phyloP scores from a whole-genome alignment of 2,888 invertebrate species.

The Drosophila setosimentum region DNA sequence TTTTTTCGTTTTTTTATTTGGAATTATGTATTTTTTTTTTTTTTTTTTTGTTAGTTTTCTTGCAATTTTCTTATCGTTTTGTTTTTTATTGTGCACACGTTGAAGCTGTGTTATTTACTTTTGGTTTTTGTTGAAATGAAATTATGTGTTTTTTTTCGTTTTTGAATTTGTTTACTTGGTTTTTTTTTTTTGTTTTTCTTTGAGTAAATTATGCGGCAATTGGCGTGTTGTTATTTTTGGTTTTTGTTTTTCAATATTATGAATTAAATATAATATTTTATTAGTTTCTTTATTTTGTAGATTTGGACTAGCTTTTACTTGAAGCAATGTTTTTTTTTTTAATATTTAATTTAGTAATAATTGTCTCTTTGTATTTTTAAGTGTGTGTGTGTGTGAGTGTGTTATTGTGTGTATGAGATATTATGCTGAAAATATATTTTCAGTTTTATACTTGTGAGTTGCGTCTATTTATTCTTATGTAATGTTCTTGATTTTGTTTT shows the following conservation, averaged over 20 bases:
- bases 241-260: constrained; percentile 46
- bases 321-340: constrained; percentile 57
- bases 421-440: constrained; percentile 52
- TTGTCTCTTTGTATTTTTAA: constrained; percentile 45
- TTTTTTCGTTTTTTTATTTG: constrained; percentile 36
- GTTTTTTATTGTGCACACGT: constrained; percentile 73
- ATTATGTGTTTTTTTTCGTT: constrained; percentile 39
- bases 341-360: constrained; percentile 57
- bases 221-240: constrained; percentile 64
- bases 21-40: constrained; percentile 38
- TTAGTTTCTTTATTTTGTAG: constrained; percentile 60
- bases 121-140: constrained; percentile 39
- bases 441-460: constrained; percentile 51
- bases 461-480: constrained; percentile 40
- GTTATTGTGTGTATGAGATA: constrained; percentile 27
- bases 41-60: constrained; percentile 23
- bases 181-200: constrained; percentile 26
- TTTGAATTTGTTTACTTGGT: constrained; percentile 37
- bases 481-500: constrained; percentile 27
- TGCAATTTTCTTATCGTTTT: constrained; percentile 40
- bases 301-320: constrained; percentile 77
- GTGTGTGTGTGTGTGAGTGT: constrained; percentile 28
- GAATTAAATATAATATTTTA: constrained; percentile 55
- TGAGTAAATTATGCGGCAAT: constrained; percentile 66
- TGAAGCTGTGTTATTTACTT: constrained; percentile 72